phyloP scores from a whole-genome alignment of 2,888 invertebrate genomes.

The Pammene aurita region DNA sequence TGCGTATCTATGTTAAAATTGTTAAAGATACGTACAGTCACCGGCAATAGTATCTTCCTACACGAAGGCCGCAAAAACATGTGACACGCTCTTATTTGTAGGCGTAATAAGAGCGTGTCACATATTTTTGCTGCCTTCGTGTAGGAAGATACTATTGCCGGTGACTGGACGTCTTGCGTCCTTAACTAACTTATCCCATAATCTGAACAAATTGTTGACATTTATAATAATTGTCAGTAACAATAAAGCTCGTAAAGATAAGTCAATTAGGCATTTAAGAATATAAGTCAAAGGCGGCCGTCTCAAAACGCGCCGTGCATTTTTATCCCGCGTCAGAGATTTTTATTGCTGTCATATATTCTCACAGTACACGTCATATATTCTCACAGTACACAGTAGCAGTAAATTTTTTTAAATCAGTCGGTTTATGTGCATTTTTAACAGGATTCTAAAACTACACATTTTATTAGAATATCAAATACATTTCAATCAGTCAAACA shows the following conservation, averaged over 20 bases:
- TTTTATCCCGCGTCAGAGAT: conserved; percentile 29
- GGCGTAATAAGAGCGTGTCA: too few species aligned
- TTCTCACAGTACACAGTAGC: conserved; percentile 6
- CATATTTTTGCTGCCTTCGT: too few species aligned
- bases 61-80: too few species aligned
- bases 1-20: too few species aligned
- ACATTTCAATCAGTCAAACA: too few species aligned
- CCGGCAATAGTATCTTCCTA: too few species aligned
- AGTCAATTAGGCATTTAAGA: conserved; percentile 34
- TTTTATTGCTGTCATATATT: conserved; percentile 25
- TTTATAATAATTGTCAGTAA: conserved; percentile 20
- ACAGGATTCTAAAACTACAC: not conserved
- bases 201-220: not conserved
- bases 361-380: conserved; percentile 12
- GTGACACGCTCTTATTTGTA: too few species aligned
- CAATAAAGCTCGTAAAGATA: conserved; percentile 35
- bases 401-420: not conserved
- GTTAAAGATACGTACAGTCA: too few species aligned
- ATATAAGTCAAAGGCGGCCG: conserved; percentile 20
- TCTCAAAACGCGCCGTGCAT: conserved; percentile 16
- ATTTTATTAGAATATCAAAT: too few species aligned
- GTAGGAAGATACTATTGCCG: too few species aligned
- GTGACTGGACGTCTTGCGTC: too few species aligned
- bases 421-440: not conserved
- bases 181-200: not conserved